Evolutionary conservation across 2,888 invertebrate genomes (phyloP), one percentile per base, ranked within the genome.

Genomic region (Ophion obscuratus): DNA sequence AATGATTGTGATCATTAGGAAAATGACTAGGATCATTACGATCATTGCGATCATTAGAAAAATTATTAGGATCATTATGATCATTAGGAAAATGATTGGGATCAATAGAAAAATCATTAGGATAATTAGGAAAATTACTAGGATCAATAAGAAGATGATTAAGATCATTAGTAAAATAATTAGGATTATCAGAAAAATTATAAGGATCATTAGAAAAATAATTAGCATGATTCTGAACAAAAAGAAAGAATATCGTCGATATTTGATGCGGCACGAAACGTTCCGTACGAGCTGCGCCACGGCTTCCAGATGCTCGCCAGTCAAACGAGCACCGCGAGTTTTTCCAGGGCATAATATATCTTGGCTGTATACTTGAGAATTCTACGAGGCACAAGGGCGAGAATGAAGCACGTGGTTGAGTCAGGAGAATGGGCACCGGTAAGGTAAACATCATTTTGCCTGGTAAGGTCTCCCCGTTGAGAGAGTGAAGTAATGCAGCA

Each of bases 391-490:
- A 66, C 40, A 24, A 17, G 74, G 70, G 47, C 76, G 24, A 9
- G 53, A 62, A 73, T 78, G 61, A 47, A 81, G 64, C 66, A 61
- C 20, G 57, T 31, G 73, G 14, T 73, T 53, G 61, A 11, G 44
- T 53, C 62, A 27, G 24, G 59, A n/a, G 40, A 62, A 77, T 61
- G 67, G 14, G 24, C 17, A 62, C 24, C 14, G 62, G 40, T 17
- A 57, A 44, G n/a, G 68, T 61, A 74, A 84, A 81, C 74, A 81
- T 74, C 62, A 47, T 78, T 77, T 85, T 78, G 20, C 73, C 53
- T 67, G 73, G 31, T 62, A 47, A 44, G 44, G n/a, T 44, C 59
- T 61, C 36, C n/a, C 31, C 68, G 36, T 71, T n/a, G 64, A 47
- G 53, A 44, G 20, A 14, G n/a, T 11, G 53, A n/a, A 44, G 59